Percentiles rank a stretch among this genome's conserved stretches.
phyloP scores from a whole-genome alignment of 2,113 vertebrate genomes.

The Trogon melanurus region DNA sequence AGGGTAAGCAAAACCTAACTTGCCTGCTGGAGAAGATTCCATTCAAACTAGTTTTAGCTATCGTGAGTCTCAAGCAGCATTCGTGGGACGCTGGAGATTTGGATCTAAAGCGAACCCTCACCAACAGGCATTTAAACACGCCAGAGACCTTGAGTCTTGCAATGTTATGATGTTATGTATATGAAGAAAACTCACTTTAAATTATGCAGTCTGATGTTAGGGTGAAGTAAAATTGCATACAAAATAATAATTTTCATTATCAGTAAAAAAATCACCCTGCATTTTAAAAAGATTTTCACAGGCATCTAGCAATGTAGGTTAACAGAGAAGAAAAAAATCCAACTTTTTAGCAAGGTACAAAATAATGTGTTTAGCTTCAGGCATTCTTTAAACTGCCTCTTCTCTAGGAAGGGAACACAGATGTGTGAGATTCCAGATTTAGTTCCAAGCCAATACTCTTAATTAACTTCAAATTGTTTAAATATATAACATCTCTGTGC shows the following conservation, averaged over 20 bases:
- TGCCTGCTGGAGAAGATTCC: conserved; percentile 42
- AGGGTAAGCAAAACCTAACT: conserved; percentile 57
- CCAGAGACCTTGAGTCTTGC: neutral
- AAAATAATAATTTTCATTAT: conserved; percentile 61
- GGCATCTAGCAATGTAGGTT: conserved; percentile 51
- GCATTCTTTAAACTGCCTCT: conserved; percentile 65
- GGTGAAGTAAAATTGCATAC: conserved; percentile 49
- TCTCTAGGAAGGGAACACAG: conserved; percentile 72
- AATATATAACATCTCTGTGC: conserved; percentile 59
- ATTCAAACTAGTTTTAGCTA: conserved; percentile 45
- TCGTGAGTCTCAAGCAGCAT: conserved; percentile 26
- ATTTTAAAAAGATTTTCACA: conserved; percentile 36
- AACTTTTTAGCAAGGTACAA: conserved; percentile 60
- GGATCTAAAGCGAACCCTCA: conserved; percentile 51
- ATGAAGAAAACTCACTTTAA: conserved; percentile 55
- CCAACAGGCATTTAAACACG: conserved; percentile 52
- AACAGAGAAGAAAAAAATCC: conserved; percentile 2
- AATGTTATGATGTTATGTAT: conserved; percentile 49
- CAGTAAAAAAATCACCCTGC: conserved; percentile 7
- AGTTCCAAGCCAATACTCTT: conserved; percentile 81
- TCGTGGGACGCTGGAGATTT: conserved; percentile 48
- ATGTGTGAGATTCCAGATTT: conserved; percentile 75
- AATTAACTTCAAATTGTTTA: conserved; percentile 82
- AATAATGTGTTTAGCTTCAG: conserved; percentile 65
- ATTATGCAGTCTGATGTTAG: conserved; percentile 62